phyloP scores from a whole-genome alignment of 1,140 invertebrate genomes.

The Leptinotarsa lineolata region DNA sequence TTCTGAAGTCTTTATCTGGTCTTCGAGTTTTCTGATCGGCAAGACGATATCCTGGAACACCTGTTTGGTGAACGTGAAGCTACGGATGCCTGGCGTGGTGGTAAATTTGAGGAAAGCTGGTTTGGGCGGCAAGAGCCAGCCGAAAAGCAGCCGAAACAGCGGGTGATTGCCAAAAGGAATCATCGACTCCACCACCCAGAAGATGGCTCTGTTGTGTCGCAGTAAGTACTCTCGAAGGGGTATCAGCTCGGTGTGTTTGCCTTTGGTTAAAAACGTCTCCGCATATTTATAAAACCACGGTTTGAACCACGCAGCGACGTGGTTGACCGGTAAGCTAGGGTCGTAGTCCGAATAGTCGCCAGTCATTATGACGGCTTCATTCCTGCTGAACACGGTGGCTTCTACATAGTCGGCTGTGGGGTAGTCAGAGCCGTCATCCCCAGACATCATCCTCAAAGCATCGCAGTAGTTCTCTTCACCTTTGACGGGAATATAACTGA shows the following conservation, averaged over 20 bases:
- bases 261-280: conserved; percentile 59
- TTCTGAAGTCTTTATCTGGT: conserved; percentile 60
- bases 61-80: conserved; percentile 63
- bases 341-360: conserved; percentile 59
- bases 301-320: conserved; percentile 61
- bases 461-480: conserved; percentile 61
- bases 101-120: conserved; percentile 61
- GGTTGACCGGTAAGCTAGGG: conserved; percentile 55
- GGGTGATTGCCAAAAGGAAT: conserved; percentile 60
- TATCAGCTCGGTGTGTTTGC: conserved; percentile 60
- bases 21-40: conserved; percentile 60
- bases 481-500: conserved; percentile 61
- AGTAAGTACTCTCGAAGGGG: conserved; percentile 62
- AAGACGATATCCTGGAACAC: conserved; percentile 65
- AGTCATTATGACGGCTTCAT: conserved; percentile 63
- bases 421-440: conserved; percentile 38
- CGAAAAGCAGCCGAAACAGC: conserved; percentile 53
- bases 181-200: conserved; percentile 64
- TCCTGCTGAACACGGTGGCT: conserved; percentile 60
- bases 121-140: conserved; percentile 60
- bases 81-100: conserved; percentile 61
- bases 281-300: conserved; percentile 71
- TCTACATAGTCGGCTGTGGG: conserved; percentile 60
- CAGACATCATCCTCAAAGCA: conserved; percentile 58
- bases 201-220: conserved; percentile 62